A percentile compares a stretch with the other conserved stretches of the same genome.
phyloP scores from a whole-genome alignment of 2,113 vertebrate species.

The Morphnarchus princeps region DNA sequence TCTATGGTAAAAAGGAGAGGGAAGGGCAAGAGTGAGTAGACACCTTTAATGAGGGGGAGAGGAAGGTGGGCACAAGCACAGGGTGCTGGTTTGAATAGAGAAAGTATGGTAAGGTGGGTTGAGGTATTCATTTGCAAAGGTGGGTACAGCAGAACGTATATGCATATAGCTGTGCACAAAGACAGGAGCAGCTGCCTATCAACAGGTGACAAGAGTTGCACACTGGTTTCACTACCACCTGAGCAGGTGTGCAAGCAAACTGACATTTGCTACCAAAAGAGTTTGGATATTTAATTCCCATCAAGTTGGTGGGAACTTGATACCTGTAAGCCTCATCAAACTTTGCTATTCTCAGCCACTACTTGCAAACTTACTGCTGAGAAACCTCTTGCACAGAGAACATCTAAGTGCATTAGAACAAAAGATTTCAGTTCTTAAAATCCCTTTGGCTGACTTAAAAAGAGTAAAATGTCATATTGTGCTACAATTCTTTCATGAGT shows the following conservation, averaged over 20 bases:
- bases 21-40: not conserved
- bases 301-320: not conserved
- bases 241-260: not conserved
- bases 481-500: not conserved
- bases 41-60: not conserved
- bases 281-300: not conserved
- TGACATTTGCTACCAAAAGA: not conserved
- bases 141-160: not conserved
- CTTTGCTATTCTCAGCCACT: not conserved
- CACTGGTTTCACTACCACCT: not conserved
- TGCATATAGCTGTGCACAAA: not conserved
- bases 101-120: not conserved
- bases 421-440: not conserved
- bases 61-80: not conserved
- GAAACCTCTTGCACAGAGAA: not conserved
- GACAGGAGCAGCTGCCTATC: not conserved
- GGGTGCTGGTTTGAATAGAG: not conserved
- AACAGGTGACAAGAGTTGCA: not conserved
- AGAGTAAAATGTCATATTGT: not conserved
- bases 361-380: not conserved
- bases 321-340: not conserved
- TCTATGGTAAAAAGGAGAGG: not conserved
- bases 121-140: not conserved
- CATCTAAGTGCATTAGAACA: not conserved
- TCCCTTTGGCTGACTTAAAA: not conserved